Conservation (phyloP, 1,140 invertebrate genomes). For the Babylonia areolata region DNA sequence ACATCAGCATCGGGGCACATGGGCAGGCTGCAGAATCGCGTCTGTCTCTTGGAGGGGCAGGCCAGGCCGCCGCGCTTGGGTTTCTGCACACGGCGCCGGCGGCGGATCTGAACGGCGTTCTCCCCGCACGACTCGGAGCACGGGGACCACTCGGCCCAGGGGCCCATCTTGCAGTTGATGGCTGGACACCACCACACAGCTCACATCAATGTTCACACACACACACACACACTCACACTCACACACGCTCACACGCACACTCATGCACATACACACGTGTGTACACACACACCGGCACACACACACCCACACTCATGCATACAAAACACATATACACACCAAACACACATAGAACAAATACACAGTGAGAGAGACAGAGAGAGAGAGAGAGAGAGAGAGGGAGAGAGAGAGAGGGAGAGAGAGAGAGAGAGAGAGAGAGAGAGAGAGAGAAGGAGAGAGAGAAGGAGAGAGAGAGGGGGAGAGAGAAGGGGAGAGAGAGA, state of each 20-base stretch:
- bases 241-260: no score
- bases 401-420: not conserved
- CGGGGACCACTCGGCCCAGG: slow-evolving; percentile 62
- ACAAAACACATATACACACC: no score
- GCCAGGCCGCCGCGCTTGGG: slow-evolving; percentile 58
- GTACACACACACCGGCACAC: no score
- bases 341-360: no score
- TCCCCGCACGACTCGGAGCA: slow-evolving; percentile 65
- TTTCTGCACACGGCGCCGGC: slow-evolving; percentile 49
- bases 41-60: slow-evolving; percentile 61
- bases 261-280: no score
- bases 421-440: not conserved
- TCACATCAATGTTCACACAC: no score
- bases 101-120: slow-evolving; percentile 57
- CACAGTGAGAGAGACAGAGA: not conserved
- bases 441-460: not conserved
- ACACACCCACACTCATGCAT: no score
- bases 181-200: no score
- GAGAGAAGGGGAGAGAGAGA: not conserved
- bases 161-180: slow-evolving; percentile 45
- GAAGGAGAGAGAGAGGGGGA: not conserved
- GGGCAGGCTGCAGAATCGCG: slow-evolving; percentile 62
- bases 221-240: no score
- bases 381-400: not conserved
- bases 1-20: slow-evolving; percentile 58